Evolutionary conservation across 2,797 vertebrate species (phyloP).

Genomic region (Odontamblyopus rebecca): DNA sequence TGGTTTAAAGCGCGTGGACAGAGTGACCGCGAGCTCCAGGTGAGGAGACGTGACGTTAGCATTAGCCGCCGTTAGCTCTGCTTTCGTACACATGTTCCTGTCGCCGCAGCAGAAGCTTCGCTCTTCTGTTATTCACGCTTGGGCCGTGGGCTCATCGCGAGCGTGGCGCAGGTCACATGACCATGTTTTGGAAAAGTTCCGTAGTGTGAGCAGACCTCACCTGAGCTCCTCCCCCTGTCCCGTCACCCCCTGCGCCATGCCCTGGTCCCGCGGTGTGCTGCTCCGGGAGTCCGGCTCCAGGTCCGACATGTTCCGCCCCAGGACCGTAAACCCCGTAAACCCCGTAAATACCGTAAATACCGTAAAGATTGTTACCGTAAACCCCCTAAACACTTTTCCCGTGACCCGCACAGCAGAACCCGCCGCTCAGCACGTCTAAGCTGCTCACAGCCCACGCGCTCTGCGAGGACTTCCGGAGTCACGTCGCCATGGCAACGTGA

Average conservation of each 20-base stretch:
- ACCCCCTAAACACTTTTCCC: too few species aligned
- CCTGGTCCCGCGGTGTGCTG: neutral
- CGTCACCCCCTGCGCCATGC: neutral
- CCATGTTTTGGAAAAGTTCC: neutral
- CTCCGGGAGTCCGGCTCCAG: neutral
- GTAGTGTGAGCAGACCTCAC: neutral
- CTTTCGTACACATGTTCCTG: neutral
- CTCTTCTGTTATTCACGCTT: too few species aligned
- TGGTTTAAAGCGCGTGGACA: too few species aligned
- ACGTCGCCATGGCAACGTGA: neutral
- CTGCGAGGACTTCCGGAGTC: conserved; percentile 4
- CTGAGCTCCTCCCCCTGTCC: neutral
- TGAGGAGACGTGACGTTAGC: neutral
- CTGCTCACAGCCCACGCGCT: neutral
- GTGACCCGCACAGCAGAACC: too few species aligned
- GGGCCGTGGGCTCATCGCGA: too few species aligned
- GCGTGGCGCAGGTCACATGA: neutral
- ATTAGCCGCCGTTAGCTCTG: neutral
- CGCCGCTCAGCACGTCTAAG: neutral
- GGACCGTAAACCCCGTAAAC: neutral
- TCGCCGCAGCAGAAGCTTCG: too few species aligned
- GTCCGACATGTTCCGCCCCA: neutral
- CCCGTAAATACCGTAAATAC: too few species aligned
- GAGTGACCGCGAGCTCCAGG: neutral
- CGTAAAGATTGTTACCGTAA: too few species aligned